Base-by-base conservation (phyloP, 2,888 invertebrate species). In the Dryobota labecula region DNA sequence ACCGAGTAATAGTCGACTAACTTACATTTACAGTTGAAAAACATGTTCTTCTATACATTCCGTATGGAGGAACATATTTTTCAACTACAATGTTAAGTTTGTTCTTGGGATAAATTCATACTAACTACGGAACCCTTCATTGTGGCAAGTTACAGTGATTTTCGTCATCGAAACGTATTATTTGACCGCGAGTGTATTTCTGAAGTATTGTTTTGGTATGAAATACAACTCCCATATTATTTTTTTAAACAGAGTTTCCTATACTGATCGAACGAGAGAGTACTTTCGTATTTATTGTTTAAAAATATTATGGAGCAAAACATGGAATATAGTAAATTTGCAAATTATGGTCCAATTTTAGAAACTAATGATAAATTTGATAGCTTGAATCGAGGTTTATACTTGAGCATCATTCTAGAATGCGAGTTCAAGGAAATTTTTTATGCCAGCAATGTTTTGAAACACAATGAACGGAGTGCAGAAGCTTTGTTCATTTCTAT, bases 181-280 rank as follows among this genome's bases (percentile, higher is more conserved):
- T n/a, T n/a, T n/a, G n/a, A n/a, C n/a, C n/a, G n/a, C n/a, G n/a
- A n/a, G n/a, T n/a, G n/a, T n/a, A 30, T 61, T 53, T 54, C 9
- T 53, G 53, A n/a, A 61, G 53, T 61, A 30, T n/a, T 8, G 20
- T 49, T 56, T n/a, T 8, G 60, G 30, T 51, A 30, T 51, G 15
- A 61, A 49, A 51, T 27, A 47, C 27, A 9, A 53, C 20, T 30
- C 30, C 5, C n/a, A 30, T 15, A 15, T 15, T n/a, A 1, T 18
- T 18, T 30, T 51, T 56, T 41, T 2, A 60, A 60, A 51, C 20
- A 30, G 11, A 11, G n/a, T n/a, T 30, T n/a, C 27, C 13, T 47
- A 47, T 2, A 27, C 30, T 15, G 15, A 47, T 27, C 27, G 13
- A 20, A 15, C 5, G 20, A 30, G 51, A 41, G 24, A 27, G 18